phyloP scores from a whole-genome alignment of 2,113 vertebrate genomes.

The Corythornis madagascariensis region DNA sequence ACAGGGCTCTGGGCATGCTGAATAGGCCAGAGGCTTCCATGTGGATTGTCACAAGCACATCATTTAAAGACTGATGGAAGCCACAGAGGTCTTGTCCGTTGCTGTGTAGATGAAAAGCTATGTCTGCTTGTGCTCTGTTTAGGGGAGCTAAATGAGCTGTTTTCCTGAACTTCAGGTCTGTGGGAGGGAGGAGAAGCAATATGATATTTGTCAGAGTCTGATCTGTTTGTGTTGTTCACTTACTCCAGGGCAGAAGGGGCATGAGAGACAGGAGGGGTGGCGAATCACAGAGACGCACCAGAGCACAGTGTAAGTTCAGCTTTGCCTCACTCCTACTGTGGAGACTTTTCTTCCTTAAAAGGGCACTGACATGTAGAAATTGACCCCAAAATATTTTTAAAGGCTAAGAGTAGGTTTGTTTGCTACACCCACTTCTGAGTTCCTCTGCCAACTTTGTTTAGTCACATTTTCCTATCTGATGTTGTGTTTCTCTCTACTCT shows the following conservation, averaged over 20 bases:
- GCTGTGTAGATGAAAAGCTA: neutral
- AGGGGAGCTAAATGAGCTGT: neutral
- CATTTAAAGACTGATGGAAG: neutral
- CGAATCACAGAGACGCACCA: slow-evolving; percentile 74
- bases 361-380: slow-evolving; percentile 59
- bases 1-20: neutral
- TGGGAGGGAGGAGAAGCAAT: neutral
- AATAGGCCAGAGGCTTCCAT: neutral
- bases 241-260: slow-evolving; percentile 77
- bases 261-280: slow-evolving; percentile 76
- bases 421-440: slow-evolving; percentile 56
- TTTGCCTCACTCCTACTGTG: slow-evolving; percentile 41
- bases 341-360: slow-evolving; percentile 66
- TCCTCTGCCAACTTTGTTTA: slow-evolving; percentile 62
- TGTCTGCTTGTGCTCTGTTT: neutral
- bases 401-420: slow-evolving; percentile 63
- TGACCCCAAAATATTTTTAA: slow-evolving; percentile 61
- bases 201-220: neutral
- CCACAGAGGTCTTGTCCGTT: neutral
- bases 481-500: slow-evolving; percentile 34
- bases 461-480: slow-evolving; percentile 63
- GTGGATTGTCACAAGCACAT: rapidly evolving
- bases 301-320: slow-evolving; percentile 72
- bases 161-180: neutral
- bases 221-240: slow-evolving; percentile 57